Percentiles rank a stretch among this genome's conserved stretches.
Evolutionary conservation across 1,140 invertebrate species (phyloP).

Genomic region (Rhagoletis zephyria): DNA sequence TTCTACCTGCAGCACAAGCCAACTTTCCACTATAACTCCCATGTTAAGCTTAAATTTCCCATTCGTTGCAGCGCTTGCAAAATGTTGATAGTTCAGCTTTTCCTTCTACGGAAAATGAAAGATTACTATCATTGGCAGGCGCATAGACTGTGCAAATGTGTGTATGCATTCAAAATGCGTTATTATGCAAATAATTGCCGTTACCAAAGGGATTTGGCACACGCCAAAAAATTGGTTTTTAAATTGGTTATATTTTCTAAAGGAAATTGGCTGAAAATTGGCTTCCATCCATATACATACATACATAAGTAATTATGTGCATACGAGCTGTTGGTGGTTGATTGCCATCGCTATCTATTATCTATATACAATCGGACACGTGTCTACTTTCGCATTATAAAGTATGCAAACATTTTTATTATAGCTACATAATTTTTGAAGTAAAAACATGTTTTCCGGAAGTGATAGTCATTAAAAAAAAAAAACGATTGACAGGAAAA

Average conservation of each 20-base stretch:
- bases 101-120: neutral
- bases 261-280: neutral
- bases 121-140: neutral
- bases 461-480: no score
- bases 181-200: constrained; percentile 17
- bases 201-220: constrained; percentile 12
- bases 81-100: no score
- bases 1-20: no score
- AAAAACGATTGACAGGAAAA: no score
- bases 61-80: no score
- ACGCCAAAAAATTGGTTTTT: constrained; percentile 23
- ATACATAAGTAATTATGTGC: neutral
- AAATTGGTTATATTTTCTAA: neutral
- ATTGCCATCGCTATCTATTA: neutral
- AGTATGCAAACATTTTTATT: neutral
- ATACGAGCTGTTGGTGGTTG: neutral
- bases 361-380: neutral
- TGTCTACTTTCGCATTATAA: neutral
- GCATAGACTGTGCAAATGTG: neutral
- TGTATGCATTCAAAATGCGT: neutral
- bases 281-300: neutral
- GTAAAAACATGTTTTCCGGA: neutral
- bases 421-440: neutral
- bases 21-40: no score
- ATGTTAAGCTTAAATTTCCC: no score